phyloP scores from a whole-genome alignment of 2,888 invertebrate species.

The Drosophila cognata region DNA sequence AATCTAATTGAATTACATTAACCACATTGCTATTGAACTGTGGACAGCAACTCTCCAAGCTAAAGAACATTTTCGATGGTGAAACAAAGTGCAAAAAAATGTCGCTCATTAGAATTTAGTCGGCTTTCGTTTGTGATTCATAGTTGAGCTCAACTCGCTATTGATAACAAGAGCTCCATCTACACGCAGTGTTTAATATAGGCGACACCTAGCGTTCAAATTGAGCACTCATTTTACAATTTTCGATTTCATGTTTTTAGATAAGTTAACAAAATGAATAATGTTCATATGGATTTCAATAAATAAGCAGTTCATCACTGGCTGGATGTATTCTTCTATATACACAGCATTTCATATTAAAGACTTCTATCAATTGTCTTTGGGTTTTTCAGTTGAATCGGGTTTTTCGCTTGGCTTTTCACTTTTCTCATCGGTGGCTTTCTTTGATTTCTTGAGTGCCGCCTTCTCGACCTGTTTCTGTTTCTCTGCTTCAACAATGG shows the following conservation, averaged over 20 bases:
- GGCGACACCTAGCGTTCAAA: background rate
- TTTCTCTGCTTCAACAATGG: constrained; percentile 73
- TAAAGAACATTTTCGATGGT: constrained; percentile 4
- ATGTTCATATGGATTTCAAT: constrained; percentile 42
- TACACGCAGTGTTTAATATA: background rate
- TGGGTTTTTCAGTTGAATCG: constrained; percentile 52
- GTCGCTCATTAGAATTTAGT: background rate
- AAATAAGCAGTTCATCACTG: constrained; percentile 50
- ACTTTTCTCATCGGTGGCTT: constrained; percentile 28
- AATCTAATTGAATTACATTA: constrained; percentile 1
- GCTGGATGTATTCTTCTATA: constrained; percentile 28
- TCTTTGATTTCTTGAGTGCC: constrained; percentile 56
- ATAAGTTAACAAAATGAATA: background rate
- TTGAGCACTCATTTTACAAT: background rate
- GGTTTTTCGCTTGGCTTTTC: constrained; percentile 42
- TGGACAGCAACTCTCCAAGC: constrained; percentile 6
- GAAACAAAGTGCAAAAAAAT: constrained; percentile 18
- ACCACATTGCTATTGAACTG: constrained; percentile 11
- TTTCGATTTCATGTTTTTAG: background rate
- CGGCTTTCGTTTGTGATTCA: constrained; percentile 27
- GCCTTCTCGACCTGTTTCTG: constrained; percentile 69
- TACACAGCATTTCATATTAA: constrained; percentile 25
- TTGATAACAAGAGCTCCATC: constrained; percentile 16
- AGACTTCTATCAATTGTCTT: constrained; percentile 22
- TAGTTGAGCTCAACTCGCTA: background rate